phyloP scores from a whole-genome alignment of 2,113 vertebrate species.

The Lagopus muta region DNA sequence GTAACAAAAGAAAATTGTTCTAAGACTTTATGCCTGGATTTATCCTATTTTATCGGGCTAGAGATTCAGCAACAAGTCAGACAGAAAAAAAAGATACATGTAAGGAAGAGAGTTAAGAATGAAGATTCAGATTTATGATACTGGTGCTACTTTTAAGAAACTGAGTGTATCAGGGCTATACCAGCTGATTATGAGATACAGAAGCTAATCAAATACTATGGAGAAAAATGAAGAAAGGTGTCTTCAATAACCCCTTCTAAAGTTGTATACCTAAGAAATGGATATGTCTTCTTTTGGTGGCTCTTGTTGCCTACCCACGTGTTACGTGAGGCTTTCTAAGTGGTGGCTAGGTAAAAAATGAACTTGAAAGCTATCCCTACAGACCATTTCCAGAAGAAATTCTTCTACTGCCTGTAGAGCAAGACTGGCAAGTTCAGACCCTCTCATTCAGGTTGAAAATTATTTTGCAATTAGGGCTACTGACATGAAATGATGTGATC shows the following conservation, averaged over 20 bases:
- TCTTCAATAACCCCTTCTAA: not conserved
- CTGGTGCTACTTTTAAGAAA: slow-evolving; percentile 5
- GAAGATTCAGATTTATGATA: not conserved
- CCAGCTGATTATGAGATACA: not conserved
- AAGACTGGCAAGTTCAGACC: not conserved
- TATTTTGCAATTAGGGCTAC: not conserved
- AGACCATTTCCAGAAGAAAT: not conserved
- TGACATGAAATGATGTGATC: not conserved
- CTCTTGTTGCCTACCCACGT: not conserved
- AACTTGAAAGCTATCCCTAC: not conserved
- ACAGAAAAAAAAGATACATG: not conserved
- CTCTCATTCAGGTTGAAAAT: not conserved
- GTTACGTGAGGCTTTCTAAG: not conserved
- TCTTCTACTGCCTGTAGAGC: not conserved
- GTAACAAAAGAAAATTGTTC: not conserved
- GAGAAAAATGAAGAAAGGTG: not conserved
- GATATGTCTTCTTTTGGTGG: not conserved
- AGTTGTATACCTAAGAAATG: not conserved
- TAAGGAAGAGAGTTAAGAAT: not conserved
- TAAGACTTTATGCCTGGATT: not conserved
- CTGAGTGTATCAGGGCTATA: not conserved
- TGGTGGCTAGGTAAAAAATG: not conserved
- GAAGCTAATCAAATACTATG: not conserved
- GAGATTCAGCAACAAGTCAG: not conserved
- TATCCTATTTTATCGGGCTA: not conserved